Percentiles rank a stretch among this genome's conserved stretches.
Evolutionary conservation across 2,113 vertebrate genomes (phyloP).

Genomic region (Nasalis larvatus): DNA sequence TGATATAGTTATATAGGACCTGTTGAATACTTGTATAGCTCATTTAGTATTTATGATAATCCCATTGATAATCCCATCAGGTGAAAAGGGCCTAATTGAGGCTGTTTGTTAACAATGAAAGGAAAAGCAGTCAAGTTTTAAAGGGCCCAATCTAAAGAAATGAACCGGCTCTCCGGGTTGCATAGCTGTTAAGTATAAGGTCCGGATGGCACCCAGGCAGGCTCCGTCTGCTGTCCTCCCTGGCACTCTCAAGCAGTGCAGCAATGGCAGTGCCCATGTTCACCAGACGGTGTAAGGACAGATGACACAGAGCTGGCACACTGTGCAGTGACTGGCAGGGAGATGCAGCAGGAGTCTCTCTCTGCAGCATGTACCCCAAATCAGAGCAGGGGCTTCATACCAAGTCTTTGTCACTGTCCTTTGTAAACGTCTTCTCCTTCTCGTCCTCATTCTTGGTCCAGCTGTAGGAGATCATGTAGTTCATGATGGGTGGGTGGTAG

Average conservation of each 20-base stretch:
- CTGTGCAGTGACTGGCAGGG: fast-evolving
- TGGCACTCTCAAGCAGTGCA: fast-evolving
- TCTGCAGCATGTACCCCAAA: fast-evolving
- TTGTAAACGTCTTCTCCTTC: slow-evolving; percentile 96
- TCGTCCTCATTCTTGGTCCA: slow-evolving; percentile 97
- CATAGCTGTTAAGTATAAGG: fast-evolving
- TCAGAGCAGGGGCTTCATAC: slow-evolving; percentile 81
- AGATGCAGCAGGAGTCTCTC: fast-evolving
- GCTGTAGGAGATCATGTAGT: slow-evolving; percentile 97
- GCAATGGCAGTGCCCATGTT: fast-evolving
- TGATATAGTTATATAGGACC: fast-evolving
- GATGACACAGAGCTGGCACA: fast-evolving
- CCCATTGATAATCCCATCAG: fast-evolving
- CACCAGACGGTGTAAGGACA: fast-evolving
- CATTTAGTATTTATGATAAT: neutral
- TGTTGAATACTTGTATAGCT: fast-evolving
- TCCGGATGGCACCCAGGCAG: neutral
- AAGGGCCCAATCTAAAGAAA: neutral
- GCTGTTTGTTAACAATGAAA: neutral
- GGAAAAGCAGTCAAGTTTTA: neutral
- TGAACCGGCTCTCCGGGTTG: fast-evolving
- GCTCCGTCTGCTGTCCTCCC: fast-evolving
- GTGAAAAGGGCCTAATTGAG: neutral
- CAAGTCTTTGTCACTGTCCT: slow-evolving; percentile 95
- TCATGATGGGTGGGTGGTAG: slow-evolving; percentile 97